Percentiles rank a stretch among this genome's conserved stretches.
Conservation (phyloP, 35 echinoderm and acorn worm species). For the Ophiothrix spiculata region DNA sequence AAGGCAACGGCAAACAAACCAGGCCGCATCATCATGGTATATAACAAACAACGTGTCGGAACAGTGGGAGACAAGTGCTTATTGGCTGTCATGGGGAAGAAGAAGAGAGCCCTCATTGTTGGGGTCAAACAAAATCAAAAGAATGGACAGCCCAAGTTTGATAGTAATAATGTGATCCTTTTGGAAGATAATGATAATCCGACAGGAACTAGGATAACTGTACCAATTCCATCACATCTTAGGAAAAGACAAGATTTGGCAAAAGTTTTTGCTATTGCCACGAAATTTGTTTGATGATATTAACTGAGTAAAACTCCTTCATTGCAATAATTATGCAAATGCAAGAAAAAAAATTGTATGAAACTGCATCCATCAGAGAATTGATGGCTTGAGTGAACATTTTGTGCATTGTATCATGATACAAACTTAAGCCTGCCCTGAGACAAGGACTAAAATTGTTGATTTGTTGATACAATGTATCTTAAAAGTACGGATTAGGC, state of each 20-base stretch:
- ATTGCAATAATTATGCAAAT: too few relatives aligned
- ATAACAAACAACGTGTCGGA: constrained; percentile 83
- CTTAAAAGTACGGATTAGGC: too few relatives aligned
- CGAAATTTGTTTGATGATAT: constrained; percentile 90
- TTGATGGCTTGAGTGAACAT: too few relatives aligned
- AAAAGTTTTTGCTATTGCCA: constrained; percentile 94
- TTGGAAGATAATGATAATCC: constrained; percentile 96
- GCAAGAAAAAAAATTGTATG: too few relatives aligned
- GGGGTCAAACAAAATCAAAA: constrained; percentile 58
- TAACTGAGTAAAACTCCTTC: too few relatives aligned
- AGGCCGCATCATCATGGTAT: constrained; percentile 87
- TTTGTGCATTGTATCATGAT: too few relatives aligned
- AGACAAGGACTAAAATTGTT: too few relatives aligned
- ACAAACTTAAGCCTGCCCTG: too few relatives aligned
- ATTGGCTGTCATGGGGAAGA: constrained; percentile 82
- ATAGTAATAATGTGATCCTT: constrained; percentile 92
- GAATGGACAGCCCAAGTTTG: constrained; percentile 89
- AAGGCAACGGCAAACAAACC: constrained; percentile 66
- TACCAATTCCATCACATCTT: constrained; percentile 81
- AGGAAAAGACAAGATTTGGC: constrained; percentile 78
- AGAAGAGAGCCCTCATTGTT: constrained; percentile 88
- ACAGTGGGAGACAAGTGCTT: constrained; percentile 85
- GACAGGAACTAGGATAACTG: constrained; percentile 86
- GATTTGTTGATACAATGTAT: too few relatives aligned
- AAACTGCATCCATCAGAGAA: too few relatives aligned